A percentile compares a stretch with the other conserved stretches of the same genome.
Conservation (phyloP, 2,113 vertebrate genomes). For the Anoplopoma fimbria region DNA sequence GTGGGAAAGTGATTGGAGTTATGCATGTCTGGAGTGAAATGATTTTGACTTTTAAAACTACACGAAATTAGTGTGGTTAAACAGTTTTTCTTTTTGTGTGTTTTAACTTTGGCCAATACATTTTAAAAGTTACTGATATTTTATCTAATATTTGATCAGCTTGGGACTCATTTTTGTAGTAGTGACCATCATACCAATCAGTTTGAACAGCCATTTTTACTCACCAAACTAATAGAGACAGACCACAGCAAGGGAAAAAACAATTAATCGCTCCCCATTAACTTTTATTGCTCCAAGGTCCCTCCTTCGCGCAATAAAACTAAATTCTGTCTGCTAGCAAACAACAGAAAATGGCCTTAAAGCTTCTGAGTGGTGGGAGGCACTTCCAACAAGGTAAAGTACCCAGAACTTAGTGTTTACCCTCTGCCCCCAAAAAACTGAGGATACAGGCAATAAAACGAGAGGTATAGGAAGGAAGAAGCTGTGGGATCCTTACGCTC, state of each 20-base stretch:
- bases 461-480: too few relatives aligned
- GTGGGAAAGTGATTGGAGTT: neutral
- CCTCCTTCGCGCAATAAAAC: too few relatives aligned
- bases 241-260: neutral
- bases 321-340: neutral
- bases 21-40: neutral
- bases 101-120: neutral
- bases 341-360: neutral
- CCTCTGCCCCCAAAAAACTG: neutral
- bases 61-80: neutral
- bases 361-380: neutral
- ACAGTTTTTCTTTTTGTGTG: neutral
- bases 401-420: neutral
- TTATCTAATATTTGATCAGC: neutral
- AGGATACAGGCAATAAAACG: neutral
- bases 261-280: neutral
- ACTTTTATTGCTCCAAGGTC: neutral
- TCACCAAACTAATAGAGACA: neutral
- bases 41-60: neutral
- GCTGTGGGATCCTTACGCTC: neutral
- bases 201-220: neutral
- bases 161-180: neutral
- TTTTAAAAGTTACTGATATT: neutral
- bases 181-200: neutral
- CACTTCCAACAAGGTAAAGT: neutral